A percentile compares a stretch with the other conserved stretches of the same genome.
phyloP scores from a whole-genome alignment of 2,888 invertebrate genomes.

The Nipponacmea schrenckii region DNA sequence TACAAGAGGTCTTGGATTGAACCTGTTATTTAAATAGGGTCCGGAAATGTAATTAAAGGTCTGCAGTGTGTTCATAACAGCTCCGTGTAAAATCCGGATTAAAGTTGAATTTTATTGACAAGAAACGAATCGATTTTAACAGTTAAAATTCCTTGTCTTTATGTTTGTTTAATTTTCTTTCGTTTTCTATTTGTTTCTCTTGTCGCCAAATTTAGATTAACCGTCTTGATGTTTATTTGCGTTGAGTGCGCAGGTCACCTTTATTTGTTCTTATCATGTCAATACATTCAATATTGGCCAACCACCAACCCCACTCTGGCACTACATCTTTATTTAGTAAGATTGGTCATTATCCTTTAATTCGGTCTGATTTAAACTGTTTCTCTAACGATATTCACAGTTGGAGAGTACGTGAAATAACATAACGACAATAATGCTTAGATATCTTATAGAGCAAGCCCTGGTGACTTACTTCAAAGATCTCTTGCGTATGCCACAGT shows the following conservation, averaged over 20 bases:
- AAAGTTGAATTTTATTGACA: constrained; percentile 1
- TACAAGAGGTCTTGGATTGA: no score
- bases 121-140: constrained; percentile 7
- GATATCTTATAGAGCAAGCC: no score
- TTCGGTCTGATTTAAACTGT: no score
- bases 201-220: constrained; percentile 8
- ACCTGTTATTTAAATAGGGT: not conserved
- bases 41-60: constrained; percentile 7
- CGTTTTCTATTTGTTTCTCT: constrained; percentile 4
- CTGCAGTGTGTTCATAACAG: not conserved
- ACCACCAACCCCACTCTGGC: not conserved
- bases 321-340: no score
- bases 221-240: not conserved
- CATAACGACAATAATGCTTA: no score
- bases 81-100: constrained; percentile 3
- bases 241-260: constrained; percentile 1
- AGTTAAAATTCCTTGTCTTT: constrained; percentile 2
- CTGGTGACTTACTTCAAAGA: no score
- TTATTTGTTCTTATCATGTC: constrained; percentile 1
- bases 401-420: no score
- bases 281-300: constrained; percentile 5
- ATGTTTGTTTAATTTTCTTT: constrained; percentile 6
- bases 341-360: no score
- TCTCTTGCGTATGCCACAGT: no score
- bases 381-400: no score